Conservation (phyloP, 2,888 invertebrate species). For the Thalpophila matura region DNA sequence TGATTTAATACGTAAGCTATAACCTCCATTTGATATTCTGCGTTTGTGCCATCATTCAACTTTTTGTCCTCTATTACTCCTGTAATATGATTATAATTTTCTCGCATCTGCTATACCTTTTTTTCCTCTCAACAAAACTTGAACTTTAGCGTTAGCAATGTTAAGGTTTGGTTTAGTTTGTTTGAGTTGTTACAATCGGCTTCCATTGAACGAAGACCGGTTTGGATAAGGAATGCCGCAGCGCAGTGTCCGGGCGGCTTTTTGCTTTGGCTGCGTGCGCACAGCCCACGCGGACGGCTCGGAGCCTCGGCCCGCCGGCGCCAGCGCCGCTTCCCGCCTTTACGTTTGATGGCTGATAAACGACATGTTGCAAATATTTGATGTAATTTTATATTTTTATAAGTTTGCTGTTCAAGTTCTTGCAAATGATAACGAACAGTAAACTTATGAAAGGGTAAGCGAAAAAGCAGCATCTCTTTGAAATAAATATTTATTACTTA, state of each 20-base stretch:
- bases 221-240: slow-evolving; percentile 85
- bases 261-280: slow-evolving; percentile 82
- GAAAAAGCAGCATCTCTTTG: neutral
- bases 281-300: slow-evolving; percentile 80
- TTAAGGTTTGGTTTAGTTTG: slow-evolving; percentile 73
- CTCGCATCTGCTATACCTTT: slow-evolving; percentile 70
- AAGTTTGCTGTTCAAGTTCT: neutral
- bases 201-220: slow-evolving; percentile 87
- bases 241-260: slow-evolving; percentile 80
- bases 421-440: neutral
- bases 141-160: slow-evolving; percentile 55
- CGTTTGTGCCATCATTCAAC: slow-evolving; percentile 79
- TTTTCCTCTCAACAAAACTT: slow-evolving; percentile 52
- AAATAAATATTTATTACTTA: too few species aligned
- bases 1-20: slow-evolving; percentile 73
- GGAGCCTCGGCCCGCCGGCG: slow-evolving; percentile 73
- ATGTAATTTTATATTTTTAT: slow-evolving; percentile 68
- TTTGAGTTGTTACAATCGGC: slow-evolving; percentile 72
- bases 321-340: slow-evolving; percentile 75
- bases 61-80: slow-evolving; percentile 82
- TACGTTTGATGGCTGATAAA: slow-evolving; percentile 76
- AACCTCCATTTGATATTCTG: slow-evolving; percentile 78
- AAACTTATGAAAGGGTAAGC: neutral
- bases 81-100: slow-evolving; percentile 86
- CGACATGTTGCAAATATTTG: slow-evolving; percentile 84